phyloP scores from a whole-genome alignment of 2,888 invertebrate species.

The Mesoligia furuncula region DNA sequence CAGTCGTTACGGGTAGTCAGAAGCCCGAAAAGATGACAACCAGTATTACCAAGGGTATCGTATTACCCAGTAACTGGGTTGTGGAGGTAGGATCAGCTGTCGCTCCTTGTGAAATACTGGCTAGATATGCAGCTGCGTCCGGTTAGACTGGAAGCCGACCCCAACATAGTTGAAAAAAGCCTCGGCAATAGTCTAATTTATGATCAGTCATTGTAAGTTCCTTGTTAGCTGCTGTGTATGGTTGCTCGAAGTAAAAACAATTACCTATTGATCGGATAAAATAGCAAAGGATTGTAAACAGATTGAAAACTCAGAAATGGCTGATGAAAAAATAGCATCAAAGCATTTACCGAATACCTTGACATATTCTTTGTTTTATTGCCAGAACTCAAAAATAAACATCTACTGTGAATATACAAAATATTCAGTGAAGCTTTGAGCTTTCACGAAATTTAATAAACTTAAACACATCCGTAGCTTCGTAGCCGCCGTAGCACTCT shows the following conservation, averaged over 20 bases:
- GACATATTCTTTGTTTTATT: background rate
- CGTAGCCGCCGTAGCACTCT: slow-evolving; percentile 51
- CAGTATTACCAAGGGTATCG: background rate
- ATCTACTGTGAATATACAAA: background rate
- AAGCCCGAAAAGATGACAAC: background rate
- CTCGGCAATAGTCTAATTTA: background rate
- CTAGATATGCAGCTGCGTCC: no score
- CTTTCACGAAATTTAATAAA: slow-evolving; percentile 12
- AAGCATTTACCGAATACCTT: background rate
- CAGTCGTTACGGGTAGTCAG: background rate
- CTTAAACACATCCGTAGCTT: slow-evolving; percentile 27
- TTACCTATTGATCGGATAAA: background rate
- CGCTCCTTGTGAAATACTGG: no score
- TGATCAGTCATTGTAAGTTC: background rate
- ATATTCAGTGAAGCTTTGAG: background rate
- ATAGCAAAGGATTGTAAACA: background rate
- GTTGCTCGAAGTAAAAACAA: background rate
- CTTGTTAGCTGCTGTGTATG: background rate
- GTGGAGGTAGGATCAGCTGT: no score
- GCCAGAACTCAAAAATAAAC: background rate
- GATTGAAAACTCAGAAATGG: background rate
- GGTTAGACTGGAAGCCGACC: background rate
- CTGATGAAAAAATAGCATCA: background rate
- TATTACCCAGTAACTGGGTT: background rate
- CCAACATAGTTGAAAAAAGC: no score